These are phyloP conservation scores for Peromyscus polionotus DNA, from an alignment of 2,113 vertebrate species.

Conservation along the genomic window DNA sequence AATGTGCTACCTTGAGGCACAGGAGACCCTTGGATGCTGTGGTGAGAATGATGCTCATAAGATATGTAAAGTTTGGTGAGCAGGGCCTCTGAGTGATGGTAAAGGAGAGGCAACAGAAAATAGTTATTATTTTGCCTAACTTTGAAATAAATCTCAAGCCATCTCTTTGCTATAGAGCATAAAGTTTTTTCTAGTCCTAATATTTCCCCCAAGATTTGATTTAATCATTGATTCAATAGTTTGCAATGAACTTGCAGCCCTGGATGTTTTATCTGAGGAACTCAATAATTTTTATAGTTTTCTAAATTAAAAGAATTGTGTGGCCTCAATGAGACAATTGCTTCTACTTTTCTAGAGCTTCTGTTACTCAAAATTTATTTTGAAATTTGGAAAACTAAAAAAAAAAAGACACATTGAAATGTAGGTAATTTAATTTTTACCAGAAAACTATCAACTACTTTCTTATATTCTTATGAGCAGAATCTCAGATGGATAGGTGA, in stretches of 20 bases:
- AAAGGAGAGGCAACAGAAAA: background rate
- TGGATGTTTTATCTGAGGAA: conserved; percentile 13
- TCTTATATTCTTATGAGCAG: background rate
- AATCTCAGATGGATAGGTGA: conserved; percentile 21
- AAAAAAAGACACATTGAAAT: background rate
- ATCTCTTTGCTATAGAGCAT: background rate
- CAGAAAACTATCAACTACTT: background rate
- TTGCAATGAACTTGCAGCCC: background rate
- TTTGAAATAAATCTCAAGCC: conserved; percentile 28
- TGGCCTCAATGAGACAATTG: background rate
- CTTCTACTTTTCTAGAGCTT: background rate
- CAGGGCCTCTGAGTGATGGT: background rate
- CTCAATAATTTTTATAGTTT: background rate
- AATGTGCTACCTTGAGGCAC: background rate
- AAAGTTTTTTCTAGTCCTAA: background rate
- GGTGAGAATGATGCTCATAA: background rate
- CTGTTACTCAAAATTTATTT: conserved; percentile 24
- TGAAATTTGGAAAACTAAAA: conserved; percentile 26
- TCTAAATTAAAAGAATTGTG: conserved; percentile 20
- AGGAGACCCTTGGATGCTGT: background rate
- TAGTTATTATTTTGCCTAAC: background rate
- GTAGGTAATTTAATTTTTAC: background rate
- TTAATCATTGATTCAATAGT: background rate
- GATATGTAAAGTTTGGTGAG: background rate
- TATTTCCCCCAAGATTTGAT: background rate